These are phyloP conservation scores for Pseudomyrmex concolor DNA, from an alignment of 1,140 invertebrate species.

Conservation along the genomic window DNA sequence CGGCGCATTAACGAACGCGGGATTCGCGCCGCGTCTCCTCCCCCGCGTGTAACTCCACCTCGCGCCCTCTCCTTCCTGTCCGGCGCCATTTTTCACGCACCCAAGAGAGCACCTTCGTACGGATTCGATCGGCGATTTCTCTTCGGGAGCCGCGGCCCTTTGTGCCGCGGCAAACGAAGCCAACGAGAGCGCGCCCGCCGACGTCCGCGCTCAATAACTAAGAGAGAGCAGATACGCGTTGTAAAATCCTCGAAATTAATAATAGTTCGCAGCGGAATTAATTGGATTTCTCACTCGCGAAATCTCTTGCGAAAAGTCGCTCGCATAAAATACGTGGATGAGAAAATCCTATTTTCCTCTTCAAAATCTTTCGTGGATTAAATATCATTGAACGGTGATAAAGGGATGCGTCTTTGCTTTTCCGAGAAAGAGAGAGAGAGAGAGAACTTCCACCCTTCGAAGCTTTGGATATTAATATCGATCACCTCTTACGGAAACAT, in stretches of 20 bases:
- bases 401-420: too few species aligned
- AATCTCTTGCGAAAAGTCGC: not conserved
- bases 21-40: slow-evolving; percentile 64
- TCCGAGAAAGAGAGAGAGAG: too few species aligned
- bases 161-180: slow-evolving; percentile 45
- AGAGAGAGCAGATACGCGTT: slow-evolving; percentile 22
- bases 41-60: slow-evolving; percentile 38
- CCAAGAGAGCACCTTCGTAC: slow-evolving; percentile 49
- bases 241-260: slow-evolving; percentile 31
- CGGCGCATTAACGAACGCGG: slow-evolving; percentile 72
- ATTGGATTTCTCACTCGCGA: not conserved
- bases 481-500: slow-evolving; percentile 15
- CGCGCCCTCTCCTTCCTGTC: slow-evolving; percentile 52
- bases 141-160: slow-evolving; percentile 63
- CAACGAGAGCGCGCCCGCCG: slow-evolving; percentile 38
- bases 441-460: not conserved
- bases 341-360: too few species aligned
- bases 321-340: too few species aligned
- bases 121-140: slow-evolving; percentile 66
- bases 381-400: too few species aligned
- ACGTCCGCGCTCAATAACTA: slow-evolving; percentile 46
- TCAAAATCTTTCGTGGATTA: too few species aligned
- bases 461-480: slow-evolving; percentile 33
- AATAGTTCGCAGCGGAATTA: slow-evolving; percentile 1
- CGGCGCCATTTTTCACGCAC: slow-evolving; percentile 72